Conservation (phyloP, 1,140 invertebrate genomes). For the Antheraea mylitta region DNA sequence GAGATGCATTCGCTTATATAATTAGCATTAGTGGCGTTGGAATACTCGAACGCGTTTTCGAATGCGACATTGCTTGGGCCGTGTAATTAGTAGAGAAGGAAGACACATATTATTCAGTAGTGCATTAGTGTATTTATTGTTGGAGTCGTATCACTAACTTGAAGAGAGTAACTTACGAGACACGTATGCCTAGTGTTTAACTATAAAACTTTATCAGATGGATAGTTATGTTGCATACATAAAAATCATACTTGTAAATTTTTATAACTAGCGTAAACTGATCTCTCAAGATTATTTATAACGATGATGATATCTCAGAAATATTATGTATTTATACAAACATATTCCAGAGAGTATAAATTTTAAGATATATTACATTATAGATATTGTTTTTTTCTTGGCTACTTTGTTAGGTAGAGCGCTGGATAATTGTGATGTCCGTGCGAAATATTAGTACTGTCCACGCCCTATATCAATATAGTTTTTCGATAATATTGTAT, state of each 20-base stretch:
- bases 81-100: slow-evolving; percentile 58
- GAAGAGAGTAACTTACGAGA: slow-evolving; percentile 38
- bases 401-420: slow-evolving; percentile 60
- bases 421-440: slow-evolving; percentile 68
- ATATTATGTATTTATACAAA: slow-evolving; percentile 74
- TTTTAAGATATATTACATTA: slow-evolving; percentile 64
- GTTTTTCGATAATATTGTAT: slow-evolving; percentile 77
- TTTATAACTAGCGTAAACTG: slow-evolving; percentile 77
- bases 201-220: slow-evolving; percentile 48
- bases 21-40: slow-evolving; percentile 22
- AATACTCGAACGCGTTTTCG: too few species aligned
- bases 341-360: slow-evolving; percentile 64
- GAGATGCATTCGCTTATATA: slow-evolving; percentile 27
- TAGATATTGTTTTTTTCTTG: slow-evolving; percentile 58
- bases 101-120: slow-evolving; percentile 50
- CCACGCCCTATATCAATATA: slow-evolving; percentile 73
- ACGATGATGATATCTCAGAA: slow-evolving; percentile 72
- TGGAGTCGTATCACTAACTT: slow-evolving; percentile 53
- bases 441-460: slow-evolving; percentile 62
- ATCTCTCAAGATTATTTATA: slow-evolving; percentile 77
- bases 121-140: slow-evolving; percentile 65
- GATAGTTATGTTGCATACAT: slow-evolving; percentile 54
- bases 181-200: slow-evolving; percentile 52
- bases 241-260: slow-evolving; percentile 73
- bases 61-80: slow-evolving; percentile 55